Conservation (phyloP, 2,797 vertebrate species). For the Tarsius wallacei region DNA sequence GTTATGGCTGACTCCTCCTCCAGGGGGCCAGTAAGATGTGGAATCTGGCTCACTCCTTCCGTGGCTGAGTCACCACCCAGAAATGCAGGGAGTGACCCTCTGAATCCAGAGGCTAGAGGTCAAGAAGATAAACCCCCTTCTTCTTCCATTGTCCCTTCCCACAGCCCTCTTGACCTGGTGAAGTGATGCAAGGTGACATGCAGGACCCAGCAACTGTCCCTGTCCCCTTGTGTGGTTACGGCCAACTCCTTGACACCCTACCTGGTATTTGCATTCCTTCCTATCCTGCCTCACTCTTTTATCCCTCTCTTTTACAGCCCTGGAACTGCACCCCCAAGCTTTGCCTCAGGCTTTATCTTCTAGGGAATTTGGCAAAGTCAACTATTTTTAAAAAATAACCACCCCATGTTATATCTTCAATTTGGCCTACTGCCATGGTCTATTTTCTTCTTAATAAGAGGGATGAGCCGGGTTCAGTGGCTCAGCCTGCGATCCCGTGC, state of each 20-base stretch:
- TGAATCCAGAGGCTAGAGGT: neutral
- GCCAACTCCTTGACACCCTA: neutral
- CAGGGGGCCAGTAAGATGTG: neutral
- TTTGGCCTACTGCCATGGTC: neutral
- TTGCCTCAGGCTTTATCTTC: constrained; percentile 42
- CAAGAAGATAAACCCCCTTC: neutral
- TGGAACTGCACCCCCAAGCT: neutral
- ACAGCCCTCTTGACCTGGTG: neutral
- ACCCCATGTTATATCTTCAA: neutral
- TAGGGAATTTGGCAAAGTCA: constrained; percentile 7
- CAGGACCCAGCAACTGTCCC: neutral
- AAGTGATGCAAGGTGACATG: neutral
- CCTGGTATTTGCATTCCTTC: neutral
- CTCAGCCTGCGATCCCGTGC: no score
- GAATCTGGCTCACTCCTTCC: neutral
- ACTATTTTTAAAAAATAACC: neutral
- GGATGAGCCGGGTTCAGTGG: no score
- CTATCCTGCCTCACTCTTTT: neutral
- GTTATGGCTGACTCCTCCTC: neutral
- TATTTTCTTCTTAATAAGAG: constrained; percentile 1
- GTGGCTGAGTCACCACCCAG: neutral
- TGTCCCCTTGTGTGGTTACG: neutral
- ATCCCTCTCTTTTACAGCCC: neutral
- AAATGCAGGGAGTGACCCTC: neutral
- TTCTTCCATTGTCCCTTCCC: neutral